Evolutionary conservation across 2,797 vertebrate species (phyloP).

Genomic region (Rhodeus uyekii): DNA sequence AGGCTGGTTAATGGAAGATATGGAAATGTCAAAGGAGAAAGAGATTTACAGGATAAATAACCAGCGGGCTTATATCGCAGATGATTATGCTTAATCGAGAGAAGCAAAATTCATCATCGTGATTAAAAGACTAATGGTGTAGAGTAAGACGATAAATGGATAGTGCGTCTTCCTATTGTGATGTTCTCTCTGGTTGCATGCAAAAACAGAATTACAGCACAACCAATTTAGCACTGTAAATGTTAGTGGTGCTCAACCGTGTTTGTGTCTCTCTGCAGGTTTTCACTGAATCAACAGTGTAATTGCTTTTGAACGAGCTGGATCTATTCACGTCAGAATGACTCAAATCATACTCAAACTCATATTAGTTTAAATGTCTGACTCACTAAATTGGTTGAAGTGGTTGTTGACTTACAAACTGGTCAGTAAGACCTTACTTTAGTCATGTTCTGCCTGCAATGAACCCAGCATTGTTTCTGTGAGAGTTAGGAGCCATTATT

Average conservation of each 20-base stretch:
- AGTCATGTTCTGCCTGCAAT: no score
- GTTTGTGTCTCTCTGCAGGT: constrained; percentile 68
- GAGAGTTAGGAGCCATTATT: no score
- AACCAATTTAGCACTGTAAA: not conserved
- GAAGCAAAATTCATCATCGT: not conserved
- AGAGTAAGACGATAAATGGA: not conserved
- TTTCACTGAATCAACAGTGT: constrained; percentile 90
- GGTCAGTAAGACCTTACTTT: not conserved
- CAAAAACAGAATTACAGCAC: not conserved
- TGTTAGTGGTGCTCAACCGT: not conserved
- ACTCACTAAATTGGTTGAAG: not conserved
- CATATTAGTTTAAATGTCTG: not conserved
- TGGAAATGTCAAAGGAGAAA: not conserved
- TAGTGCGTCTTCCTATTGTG: not conserved
- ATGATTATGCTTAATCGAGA: not conserved
- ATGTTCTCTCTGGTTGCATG: not conserved
- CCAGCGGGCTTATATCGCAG: not conserved
- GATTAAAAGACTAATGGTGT: not conserved
- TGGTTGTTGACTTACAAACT: not conserved
- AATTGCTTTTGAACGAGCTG: not conserved
- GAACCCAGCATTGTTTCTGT: no score
- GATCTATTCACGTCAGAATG: not conserved
- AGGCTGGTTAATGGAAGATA: not conserved
- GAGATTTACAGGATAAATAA: not conserved
- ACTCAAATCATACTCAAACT: not conserved